These are phyloP conservation scores for Cremastinae sp. DNA, from an alignment of 2,888 invertebrate species.

Conservation along the genomic window DNA sequence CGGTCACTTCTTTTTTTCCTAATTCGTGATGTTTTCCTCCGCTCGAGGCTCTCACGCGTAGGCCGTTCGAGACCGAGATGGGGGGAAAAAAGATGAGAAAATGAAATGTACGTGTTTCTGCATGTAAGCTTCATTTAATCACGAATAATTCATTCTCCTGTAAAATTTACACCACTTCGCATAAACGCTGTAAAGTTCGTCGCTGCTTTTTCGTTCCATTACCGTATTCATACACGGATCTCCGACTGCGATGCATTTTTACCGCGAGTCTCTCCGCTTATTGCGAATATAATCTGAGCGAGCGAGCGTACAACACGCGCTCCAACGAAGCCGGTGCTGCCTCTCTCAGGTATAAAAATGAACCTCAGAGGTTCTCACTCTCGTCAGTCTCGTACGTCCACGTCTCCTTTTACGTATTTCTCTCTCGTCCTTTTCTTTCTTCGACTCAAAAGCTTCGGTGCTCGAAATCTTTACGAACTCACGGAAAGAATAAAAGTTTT, in stretches of 20 bases:
- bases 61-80: too few species aligned
- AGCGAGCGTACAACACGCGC: slow-evolving; percentile 25
- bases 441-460: not conserved
- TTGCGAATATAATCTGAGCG: not conserved
- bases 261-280: slow-evolving; percentile 22
- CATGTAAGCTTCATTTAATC: not conserved
- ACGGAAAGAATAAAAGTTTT: too few species aligned
- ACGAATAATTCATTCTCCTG: slow-evolving; percentile 5
- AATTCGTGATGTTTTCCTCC: too few species aligned
- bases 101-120: not conserved
- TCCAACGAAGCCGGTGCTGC: slow-evolving; percentile 26
- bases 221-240: not conserved
- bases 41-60: too few species aligned
- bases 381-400: too few species aligned
- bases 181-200: too few species aligned
- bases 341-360: slow-evolving; percentile 50
- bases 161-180: not conserved
- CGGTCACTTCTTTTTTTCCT: too few species aligned
- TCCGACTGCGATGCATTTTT: slow-evolving; percentile 14
- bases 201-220: not conserved
- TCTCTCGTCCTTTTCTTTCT: slow-evolving; percentile 16
- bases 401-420: too few species aligned
- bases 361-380: slow-evolving; percentile 48
- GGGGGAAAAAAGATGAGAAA: too few species aligned
- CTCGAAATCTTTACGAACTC: too few species aligned